These are phyloP conservation scores for Struthio camelus DNA, from an alignment of 2,113 vertebrate genomes.

Conservation along the genomic window DNA sequence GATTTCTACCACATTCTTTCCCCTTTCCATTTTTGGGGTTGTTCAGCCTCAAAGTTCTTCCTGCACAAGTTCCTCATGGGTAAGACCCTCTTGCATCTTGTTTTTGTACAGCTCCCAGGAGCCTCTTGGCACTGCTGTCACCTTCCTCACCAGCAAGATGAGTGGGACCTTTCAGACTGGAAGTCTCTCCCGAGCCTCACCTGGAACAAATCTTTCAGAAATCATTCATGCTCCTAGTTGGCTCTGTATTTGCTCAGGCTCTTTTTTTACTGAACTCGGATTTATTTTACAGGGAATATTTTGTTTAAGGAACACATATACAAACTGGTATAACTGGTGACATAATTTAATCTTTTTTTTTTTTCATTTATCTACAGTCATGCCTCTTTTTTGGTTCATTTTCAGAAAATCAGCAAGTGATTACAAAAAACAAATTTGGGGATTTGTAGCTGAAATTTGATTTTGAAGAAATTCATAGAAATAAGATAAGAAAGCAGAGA, in stretches of 20 bases:
- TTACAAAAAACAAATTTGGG: neutral
- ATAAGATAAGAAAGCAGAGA: neutral
- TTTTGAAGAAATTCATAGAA: neutral
- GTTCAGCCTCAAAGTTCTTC: neutral
- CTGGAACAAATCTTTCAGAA: neutral
- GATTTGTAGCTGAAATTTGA: neutral
- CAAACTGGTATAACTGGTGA: neutral
- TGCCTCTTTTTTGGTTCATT: neutral
- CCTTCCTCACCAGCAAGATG: neutral
- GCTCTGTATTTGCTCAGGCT: neutral
- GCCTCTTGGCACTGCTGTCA: fast-evolving
- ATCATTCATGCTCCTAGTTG: neutral
- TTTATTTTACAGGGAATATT: neutral
- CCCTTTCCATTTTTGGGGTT: neutral
- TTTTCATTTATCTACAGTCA: neutral
- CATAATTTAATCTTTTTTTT: neutral
- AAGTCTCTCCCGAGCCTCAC: neutral
- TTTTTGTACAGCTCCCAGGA: neutral
- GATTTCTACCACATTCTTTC: neutral
- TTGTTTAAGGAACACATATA: neutral
- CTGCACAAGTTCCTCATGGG: neutral
- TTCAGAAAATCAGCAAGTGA: neutral
- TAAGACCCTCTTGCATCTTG: fast-evolving
- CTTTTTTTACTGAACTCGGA: neutral
- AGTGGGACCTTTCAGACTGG: neutral